Base-by-base conservation (phyloP, 53 echinoderm and acorn worm species). In the Actinopyga echinites region DNA sequence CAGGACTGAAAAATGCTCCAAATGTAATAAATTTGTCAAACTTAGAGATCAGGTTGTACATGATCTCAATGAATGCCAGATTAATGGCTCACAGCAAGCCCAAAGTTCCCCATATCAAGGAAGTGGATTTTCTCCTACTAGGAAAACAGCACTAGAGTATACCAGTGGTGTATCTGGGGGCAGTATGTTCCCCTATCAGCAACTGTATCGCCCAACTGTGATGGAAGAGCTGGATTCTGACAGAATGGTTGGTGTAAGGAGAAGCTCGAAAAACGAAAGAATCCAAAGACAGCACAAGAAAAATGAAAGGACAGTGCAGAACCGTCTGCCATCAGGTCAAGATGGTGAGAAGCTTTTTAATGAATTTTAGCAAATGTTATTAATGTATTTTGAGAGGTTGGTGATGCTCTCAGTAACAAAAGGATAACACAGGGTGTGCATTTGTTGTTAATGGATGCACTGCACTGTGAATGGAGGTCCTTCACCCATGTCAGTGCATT, bases 1-100 rank as follows among this genome's bases (percentile, higher is more conserved):
- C 62, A 87, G 96, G n/a, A 96, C 96, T 0, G 96, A 96, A 66
- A 84, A 75, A 43, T 96, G 96, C 65, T 85, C 86, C 26, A 87
- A 67, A 30, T 96, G 96, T 81, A 74, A 79, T 15, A 85, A 90
- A 19, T 96, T 93, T 84, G 88, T 96, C 73, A 85, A 85, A 64
- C 68, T 91, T 35, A 87, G 91, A 11, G 96, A 96, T 82, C 83
- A 65, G n/a, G 65, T 83, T 56, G 56, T 26, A 25, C 96, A 96
- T 57, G 90, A 91, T 22, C 83, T 61, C 38, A 90, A 75, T 2
- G 80, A 84, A 23, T 96, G 96, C 79, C 64, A 35, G 17, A 33
- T 26, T 5, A 37, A n/a, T 13, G 26, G 30, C 30, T 30, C 30
- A 23, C 62, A 62, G 21, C 74, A 81, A 37, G 26, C n/a, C n/a